Evolutionary conservation across 1,140 invertebrate species (phyloP).

Genomic region (Zaprionus nigranus): DNA sequence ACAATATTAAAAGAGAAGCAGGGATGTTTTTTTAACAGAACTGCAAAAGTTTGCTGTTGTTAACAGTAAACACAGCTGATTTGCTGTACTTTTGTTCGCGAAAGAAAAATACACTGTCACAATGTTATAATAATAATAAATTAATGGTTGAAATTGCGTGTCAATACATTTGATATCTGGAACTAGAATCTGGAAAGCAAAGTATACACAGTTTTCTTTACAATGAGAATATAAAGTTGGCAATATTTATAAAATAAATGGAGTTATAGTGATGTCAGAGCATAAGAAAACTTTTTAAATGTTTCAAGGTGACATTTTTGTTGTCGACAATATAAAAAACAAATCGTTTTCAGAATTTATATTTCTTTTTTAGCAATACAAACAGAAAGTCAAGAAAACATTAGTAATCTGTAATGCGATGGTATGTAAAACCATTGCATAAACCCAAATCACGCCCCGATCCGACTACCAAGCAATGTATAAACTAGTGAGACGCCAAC

Average conservation of each 20-base stretch:
- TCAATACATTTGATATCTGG: background rate
- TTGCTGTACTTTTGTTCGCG: background rate
- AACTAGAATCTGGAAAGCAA: background rate
- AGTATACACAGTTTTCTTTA: background rate
- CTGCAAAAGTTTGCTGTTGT: background rate
- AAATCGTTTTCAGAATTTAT: slow-evolving; percentile 18
- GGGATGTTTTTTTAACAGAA: background rate
- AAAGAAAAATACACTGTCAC: background rate
- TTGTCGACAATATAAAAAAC: slow-evolving; percentile 2
- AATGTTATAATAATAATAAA: background rate
- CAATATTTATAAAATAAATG: background rate
- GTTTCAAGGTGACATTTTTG: slow-evolving; percentile 7
- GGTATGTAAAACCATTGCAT: slow-evolving; percentile 34
- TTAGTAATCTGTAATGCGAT: slow-evolving; percentile 56
- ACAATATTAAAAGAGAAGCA: background rate
- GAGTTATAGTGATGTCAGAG: background rate
- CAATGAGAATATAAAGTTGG: background rate
- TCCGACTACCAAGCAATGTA: slow-evolving; percentile 14
- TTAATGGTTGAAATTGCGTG: background rate
- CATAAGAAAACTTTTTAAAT: background rate
- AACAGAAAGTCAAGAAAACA: slow-evolving; percentile 4
- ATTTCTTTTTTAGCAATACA: slow-evolving; percentile 12
- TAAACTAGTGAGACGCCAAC: slow-evolving; percentile 34
- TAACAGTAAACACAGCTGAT: background rate
- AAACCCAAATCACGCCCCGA: background rate